Evolutionary conservation across 2,113 vertebrate genomes (phyloP).

Genomic region (Laticauda colubrina): DNA sequence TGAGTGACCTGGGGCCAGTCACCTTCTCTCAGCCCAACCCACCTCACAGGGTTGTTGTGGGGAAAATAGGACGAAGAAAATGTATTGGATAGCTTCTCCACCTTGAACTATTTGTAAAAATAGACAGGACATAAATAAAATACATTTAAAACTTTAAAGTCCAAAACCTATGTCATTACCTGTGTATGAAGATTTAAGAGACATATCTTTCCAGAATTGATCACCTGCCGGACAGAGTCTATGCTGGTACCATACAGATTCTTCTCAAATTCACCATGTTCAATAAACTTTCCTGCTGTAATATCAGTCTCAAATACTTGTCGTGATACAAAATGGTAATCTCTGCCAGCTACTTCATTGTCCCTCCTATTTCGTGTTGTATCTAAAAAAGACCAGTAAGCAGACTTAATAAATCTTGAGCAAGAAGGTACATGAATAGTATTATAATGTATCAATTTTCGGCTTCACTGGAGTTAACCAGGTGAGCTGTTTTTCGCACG

Average conservation of each 20-base stretch:
- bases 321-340: constrained; percentile 91
- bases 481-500: no score
- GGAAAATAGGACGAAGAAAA: not conserved
- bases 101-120: not conserved
- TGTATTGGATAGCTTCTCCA: not conserved
- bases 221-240: constrained; percentile 88
- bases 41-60: not conserved
- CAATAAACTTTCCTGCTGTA: constrained; percentile 86
- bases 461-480: no score
- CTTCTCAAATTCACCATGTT: constrained; percentile 92
- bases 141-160: not conserved
- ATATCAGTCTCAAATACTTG: constrained; percentile 85
- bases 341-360: constrained; percentile 86
- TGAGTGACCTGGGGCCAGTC: not conserved
- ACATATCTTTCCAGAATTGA: constrained; percentile 93
- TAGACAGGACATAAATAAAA: not conserved
- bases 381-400: constrained; percentile 70
- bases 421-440: not conserved
- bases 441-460: not conserved
- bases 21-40: not conserved
- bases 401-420: not conserved
- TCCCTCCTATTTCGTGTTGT: constrained; percentile 85
- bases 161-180: constrained; percentile 69
- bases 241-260: constrained; percentile 93
- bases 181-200: constrained; percentile 89